Evolutionary conservation across 1,140 invertebrate genomes (phyloP), one percentile per base, ranked within the genome.

Genomic region (Leguminivora glycinivorella): DNA sequence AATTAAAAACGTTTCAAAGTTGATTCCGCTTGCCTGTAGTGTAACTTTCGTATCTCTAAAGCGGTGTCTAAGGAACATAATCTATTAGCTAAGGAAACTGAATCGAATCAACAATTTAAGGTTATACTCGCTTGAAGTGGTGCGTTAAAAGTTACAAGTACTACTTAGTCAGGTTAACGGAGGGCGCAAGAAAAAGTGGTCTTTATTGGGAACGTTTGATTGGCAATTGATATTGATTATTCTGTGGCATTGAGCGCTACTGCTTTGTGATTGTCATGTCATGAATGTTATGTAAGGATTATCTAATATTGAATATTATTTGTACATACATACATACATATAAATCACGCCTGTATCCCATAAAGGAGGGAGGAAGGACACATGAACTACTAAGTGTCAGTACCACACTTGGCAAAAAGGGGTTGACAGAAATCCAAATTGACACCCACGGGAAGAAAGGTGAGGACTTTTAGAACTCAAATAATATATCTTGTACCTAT

Each of bases 81-180:
- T 52, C 47, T 52, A 22, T 52, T 17, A 17, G 47, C 47, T 19
- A 22, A 7, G 47, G 19, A 43, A 43, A 43, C 19, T 19, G 7
- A 22, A 52, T 52, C 47, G 47, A 52, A 52, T 52, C 47, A 52
- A 31, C 58, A 31, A 63, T 63, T 63, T 63, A 63, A 17, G 58
- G 58, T 63, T 63, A 63, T 63, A 29, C 34, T 63, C 58, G 25
- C 58, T 63, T 63, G 29, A 63, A 63, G 58, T 34, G 58, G 25
- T 29, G 58, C 58, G 58, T 63, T 63, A 63, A 63, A 63, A 31
- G 58, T 29, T 29, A 31, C 6, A 17, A 63, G 58, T 63, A 29
- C 25, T 63, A 63, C n/a, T 63, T 63, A 63, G 58, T 34, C 26
- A 29, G 29, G 26, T 63, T 63, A 63, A 63, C 26, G n/a, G 19